Evolutionary conservation across 2,797 vertebrate genomes (phyloP).

Genomic region (Propithecus deckenii): DNA sequence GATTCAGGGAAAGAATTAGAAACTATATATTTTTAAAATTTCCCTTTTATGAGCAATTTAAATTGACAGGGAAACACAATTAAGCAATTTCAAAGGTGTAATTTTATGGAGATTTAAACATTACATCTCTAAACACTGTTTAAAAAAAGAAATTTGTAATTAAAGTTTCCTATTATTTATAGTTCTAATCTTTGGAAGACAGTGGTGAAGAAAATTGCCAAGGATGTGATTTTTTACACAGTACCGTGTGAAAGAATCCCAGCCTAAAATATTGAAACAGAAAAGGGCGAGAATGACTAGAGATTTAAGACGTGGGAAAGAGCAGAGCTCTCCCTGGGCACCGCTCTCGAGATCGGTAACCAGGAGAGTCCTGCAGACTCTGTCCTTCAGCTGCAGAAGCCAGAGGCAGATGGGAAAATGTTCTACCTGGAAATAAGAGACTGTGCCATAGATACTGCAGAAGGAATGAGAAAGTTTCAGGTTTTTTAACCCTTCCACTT

Average conservation of each 20-base stretch:
- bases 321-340: not conserved
- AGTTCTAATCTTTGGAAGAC: slow-evolving; percentile 59
- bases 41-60: slow-evolving; percentile 63
- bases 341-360: not conserved
- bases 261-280: slow-evolving; percentile 2
- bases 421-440: not conserved
- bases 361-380: not conserved
- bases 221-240: slow-evolving; percentile 61
- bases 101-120: slow-evolving; percentile 71
- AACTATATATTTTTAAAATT: slow-evolving; percentile 42
- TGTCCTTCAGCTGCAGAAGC: not conserved
- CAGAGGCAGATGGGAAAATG: not conserved
- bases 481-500: slow-evolving; percentile 20
- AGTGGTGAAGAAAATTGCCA: slow-evolving; percentile 50
- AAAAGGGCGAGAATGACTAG: not conserved
- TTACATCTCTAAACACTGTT: slow-evolving; percentile 25
- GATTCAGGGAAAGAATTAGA: slow-evolving; percentile 60
- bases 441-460: not conserved
- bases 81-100: slow-evolving; percentile 67
- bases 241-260: not conserved
- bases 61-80: slow-evolving; percentile 62
- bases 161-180: slow-evolving; percentile 74
- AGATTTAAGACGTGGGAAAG: not conserved
- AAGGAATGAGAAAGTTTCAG: not conserved
- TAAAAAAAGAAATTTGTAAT: slow-evolving; percentile 48